Evolutionary conservation across 1,140 invertebrate genomes (phyloP).

Genomic region (Macrotrachela quadricornifera): DNA sequence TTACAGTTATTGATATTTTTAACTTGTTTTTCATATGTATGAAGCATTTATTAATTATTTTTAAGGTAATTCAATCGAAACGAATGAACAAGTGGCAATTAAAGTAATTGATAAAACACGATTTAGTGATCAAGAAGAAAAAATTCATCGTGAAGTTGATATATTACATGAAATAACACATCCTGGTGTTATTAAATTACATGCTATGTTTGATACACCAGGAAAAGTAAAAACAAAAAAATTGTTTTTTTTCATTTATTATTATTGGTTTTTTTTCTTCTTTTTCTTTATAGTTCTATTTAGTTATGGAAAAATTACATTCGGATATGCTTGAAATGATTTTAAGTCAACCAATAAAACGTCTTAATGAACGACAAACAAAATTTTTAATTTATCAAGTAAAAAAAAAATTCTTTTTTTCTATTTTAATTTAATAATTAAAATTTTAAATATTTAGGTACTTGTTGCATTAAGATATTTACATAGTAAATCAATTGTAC

Average conservation of each 20-base stretch:
- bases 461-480: conserved; percentile 81
- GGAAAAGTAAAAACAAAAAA: conserved; percentile 46
- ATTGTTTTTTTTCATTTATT: too few relatives aligned
- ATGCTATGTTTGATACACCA: conserved; percentile 91
- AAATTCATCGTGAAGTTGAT: conserved; percentile 4
- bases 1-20: too few relatives aligned
- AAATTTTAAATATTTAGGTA: conserved; percentile 47
- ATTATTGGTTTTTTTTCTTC: too few relatives aligned
- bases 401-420: conserved; percentile 1
- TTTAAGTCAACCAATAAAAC: conserved; percentile 61
- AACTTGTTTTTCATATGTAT: too few relatives aligned
- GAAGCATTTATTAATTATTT: too few relatives aligned
- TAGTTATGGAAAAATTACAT: conserved; percentile 42
- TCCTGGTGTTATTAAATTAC: conserved; percentile 39
- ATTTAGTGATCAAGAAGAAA: conserved; percentile 1
- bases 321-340: conserved; percentile 99
- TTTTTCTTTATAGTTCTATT: conserved; percentile 36
- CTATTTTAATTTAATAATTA: background rate
- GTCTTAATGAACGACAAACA: conserved; percentile 73
- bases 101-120: conserved; percentile 7
- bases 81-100: background rate
- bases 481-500: conserved; percentile 92
- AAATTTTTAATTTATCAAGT: conserved; percentile 79
- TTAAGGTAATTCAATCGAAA: too few relatives aligned
- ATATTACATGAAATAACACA: conserved; percentile 60